A percentile compares a stretch with the other conserved stretches of the same genome.
phyloP scores from a whole-genome alignment of 1,140 invertebrate genomes.

The Brachystomella parvula region DNA sequence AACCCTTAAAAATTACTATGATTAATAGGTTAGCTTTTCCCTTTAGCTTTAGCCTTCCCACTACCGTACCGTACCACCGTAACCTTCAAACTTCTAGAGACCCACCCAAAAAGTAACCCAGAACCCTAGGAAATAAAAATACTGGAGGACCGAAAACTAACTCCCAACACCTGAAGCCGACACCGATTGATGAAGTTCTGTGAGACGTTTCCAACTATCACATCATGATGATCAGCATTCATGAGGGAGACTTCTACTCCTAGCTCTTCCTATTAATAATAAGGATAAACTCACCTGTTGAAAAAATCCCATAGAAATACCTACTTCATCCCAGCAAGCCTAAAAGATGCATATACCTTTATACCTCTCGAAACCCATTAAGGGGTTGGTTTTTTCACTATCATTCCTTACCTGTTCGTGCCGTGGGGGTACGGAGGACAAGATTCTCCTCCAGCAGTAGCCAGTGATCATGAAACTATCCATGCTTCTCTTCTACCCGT shows the following conservation, averaged over 20 bases:
- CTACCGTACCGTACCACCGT: not conserved
- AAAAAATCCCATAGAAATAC: not conserved
- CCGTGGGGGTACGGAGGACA: too few relatives aligned
- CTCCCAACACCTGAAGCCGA: not conserved
- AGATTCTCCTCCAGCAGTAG: too few relatives aligned
- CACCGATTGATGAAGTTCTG: not conserved
- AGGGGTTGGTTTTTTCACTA: too few relatives aligned
- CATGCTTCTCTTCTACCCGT: too few relatives aligned
- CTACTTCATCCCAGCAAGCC: not conserved
- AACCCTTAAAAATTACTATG: too few relatives aligned
- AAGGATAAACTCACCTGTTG: constrained; percentile 5
- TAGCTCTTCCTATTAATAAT: not conserved
- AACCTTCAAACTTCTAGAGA: too few relatives aligned
- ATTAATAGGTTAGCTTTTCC: not conserved
- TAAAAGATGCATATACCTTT: too few relatives aligned
- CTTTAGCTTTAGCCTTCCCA: not conserved
- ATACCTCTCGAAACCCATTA: too few relatives aligned
- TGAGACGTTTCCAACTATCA: not conserved
- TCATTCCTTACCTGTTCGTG: too few relatives aligned
- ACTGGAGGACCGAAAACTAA: not conserved
- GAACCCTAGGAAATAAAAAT: not conserved
- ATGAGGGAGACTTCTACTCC: not conserved
- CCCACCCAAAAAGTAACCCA: too few relatives aligned
- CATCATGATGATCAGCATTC: constrained; percentile 5
- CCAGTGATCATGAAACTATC: too few relatives aligned